Base-by-base conservation (phyloP, 2,888 invertebrate species). In the Amblyjoppa proteus region DNA sequence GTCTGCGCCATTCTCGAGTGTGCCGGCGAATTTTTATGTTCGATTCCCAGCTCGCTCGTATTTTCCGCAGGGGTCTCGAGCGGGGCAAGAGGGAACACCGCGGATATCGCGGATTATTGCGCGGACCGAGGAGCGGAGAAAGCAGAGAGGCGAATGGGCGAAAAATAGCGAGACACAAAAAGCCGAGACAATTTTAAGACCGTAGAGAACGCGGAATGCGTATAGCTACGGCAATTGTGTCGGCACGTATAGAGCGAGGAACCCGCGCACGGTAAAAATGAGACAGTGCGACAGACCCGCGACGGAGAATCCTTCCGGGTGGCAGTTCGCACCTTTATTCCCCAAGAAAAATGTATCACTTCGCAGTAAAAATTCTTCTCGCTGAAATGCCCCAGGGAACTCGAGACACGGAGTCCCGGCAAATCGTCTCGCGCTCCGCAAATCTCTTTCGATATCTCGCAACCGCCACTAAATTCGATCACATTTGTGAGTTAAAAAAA, bases 1-100 rank as follows among this genome's bases (percentile, higher is more conserved):
- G 25, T 25, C n/a, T 20, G 11, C n/a, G 56, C 9, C 9, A 28
- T 28, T 71, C 61, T 77, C 58, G 69, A 70, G 85, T 64, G 78
- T 41, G 64, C 64, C 38, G 74, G 70, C 64, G 71, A 45, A 81
- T 75, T 82, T 82, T 82, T 85, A 85, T 82, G 53, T 31, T 66
- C 85, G 70, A 76, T 81, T 66, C 45, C 61, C 76, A 41, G 51
- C 31, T 64, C 69, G 49, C 31, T 64, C 69, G 49, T 78, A 70
- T 70, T 80, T 58, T 45, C 56, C 41, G n/a, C 41, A 2, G 41
- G 41, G 41, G 41, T 41, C 41, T 41, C 41, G 11, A 41, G 41
- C 11, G 41, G 41, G 41, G 41, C 41, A 41, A 28, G 61, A 64
- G 16, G 58, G 76, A 78, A 53, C 58, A 68, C 28, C 41, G 11